Evolutionary conservation across 2,888 invertebrate species (phyloP), one percentile per base, ranked within the genome.

Genomic region (Machimus atricapillus): DNA sequence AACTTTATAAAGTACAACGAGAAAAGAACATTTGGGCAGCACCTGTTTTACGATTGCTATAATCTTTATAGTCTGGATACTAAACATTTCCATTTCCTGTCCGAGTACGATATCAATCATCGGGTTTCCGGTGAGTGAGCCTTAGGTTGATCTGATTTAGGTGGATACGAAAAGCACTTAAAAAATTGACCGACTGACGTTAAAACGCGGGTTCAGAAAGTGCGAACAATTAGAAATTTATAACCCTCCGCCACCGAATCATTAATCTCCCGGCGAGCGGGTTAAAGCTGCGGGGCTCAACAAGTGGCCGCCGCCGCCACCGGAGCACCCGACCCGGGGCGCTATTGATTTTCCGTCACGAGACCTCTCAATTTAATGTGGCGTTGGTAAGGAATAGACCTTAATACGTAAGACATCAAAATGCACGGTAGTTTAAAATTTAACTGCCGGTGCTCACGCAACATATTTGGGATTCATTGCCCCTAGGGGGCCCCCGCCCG

Each of bases 401-500:
- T 52, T 46, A 79, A 79, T 79, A 19, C 56, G 43, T 16, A 79
- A 79, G 27, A 78, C 78, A 78, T 78, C 23, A 79, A 40, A 79
- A 31, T 79, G 52, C 52, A 46, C 52, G 79, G 37, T 31, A 79
- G 52, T 79, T 52, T 79, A 27, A 79, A 79, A 58, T 82, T 27
- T 82, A 58, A 82, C 58, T 58, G 82, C 37, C 14, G 27, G 27
- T 56, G 19, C 37, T 82, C 82, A 82, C 82, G 82, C 82, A 82
- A 82, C 82, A 56, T 40, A 6, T 66, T 46, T n/a, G 27, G n/a
- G 12, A 66, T 66, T 66, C 66, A 66, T 66, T 27, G 23, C 12
- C 12, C 66, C 12, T 4, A 0, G 12, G 23, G 14, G n/a, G n/a
- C n/a, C n/a, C n/a, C 1, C 9, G 7, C 34, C 23, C 34, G 40